Evolutionary conservation across 2,113 vertebrate species (phyloP), one percentile per base, ranked within the genome.

Genomic region (Candoia aspera): DNA sequence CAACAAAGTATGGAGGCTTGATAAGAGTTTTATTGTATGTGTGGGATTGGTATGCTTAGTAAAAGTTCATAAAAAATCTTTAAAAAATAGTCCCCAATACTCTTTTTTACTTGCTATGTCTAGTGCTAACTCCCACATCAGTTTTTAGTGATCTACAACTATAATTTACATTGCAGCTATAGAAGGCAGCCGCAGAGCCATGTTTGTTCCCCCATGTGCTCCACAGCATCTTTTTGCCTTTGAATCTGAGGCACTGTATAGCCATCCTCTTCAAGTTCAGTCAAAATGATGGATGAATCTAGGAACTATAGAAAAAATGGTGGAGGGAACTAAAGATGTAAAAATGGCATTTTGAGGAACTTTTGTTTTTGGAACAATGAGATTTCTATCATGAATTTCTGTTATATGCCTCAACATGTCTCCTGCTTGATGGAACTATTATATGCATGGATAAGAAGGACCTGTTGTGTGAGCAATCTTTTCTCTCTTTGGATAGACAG

Each of bases 1-100:
- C 95, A 99, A 99, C 96, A 99, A 99, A 97, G 99, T 99, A 97
- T n/a, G 90, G 55, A 64, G 4, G 6, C 6, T n/a, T 29, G 57
- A 33, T 85, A 90, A 84, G 84, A 79, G 64, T 49, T 46, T 19
- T 53, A 19, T 62, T 89, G 53, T 90, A 17, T 83, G 19, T 42
- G 55, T 62, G 58, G 17, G 37, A 86, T 86, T 53, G 59, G 17
- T 59, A 15, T 3, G 26, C 29, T 64, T 29, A 21, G 60, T 10
- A 83, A 23, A 49, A 6, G 2, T 83, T 26, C 24, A 24, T 88
- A 59, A 46, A 59, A 26, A n/a, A 59, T 84, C 2, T 84, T 42
- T 53, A 60, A 88, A 42, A 24, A 73, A 15, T 11, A 29, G 68
- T 37, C 8, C 55, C 37, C 58, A 23, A 49, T 83, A 59, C 17